Percentiles rank a stretch among this genome's conserved stretches.
These are phyloP conservation scores for Thereuonema tuberculata DNA, from an alignment of 1,140 invertebrate species.

Conservation along the genomic window DNA sequence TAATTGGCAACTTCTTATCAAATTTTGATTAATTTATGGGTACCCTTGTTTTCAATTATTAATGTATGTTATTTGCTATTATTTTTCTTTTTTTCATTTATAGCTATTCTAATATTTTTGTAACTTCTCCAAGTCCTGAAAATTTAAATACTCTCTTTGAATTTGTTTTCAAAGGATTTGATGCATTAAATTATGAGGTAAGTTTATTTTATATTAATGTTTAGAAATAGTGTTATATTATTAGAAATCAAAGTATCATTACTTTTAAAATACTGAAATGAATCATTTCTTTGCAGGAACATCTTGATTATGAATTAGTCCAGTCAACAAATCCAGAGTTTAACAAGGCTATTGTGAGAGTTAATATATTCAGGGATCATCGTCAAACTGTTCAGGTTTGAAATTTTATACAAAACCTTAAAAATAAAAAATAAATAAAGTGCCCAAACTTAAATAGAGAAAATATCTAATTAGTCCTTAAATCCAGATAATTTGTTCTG, in stretches of 20 bases:
- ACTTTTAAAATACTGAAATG: too few relatives aligned
- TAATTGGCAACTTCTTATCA: too few relatives aligned
- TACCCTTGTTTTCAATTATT: too few relatives aligned
- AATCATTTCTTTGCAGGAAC: conserved; percentile 48
- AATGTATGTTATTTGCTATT: too few relatives aligned
- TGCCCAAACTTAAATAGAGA: too few relatives aligned
- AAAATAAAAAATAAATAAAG: too few relatives aligned
- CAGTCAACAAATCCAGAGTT: conserved; percentile 92
- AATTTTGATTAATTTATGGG: too few relatives aligned
- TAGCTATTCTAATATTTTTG: conserved; percentile 95
- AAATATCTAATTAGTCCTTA: too few relatives aligned
- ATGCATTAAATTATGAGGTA: conserved; percentile 73
- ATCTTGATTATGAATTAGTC: conserved; percentile 90
- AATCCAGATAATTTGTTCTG: too few relatives aligned
- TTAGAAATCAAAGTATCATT: too few relatives aligned
- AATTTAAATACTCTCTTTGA: conserved; percentile 97
- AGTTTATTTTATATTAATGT: not conserved
- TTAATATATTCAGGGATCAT: conserved; percentile 79
- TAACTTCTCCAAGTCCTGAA: conserved; percentile 94
- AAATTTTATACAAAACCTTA: too few relatives aligned
- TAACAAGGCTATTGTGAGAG: conserved; percentile 87
- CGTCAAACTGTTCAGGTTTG: conserved; percentile 88
- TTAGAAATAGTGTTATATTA: not conserved
- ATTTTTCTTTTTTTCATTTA: conserved; percentile 42
- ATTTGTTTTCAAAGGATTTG: conserved; percentile 93